A percentile compares a stretch with the other conserved stretches of the same genome.
phyloP scores from a whole-genome alignment of 2,113 vertebrate species.

The Pomatostomus ruficeps region DNA sequence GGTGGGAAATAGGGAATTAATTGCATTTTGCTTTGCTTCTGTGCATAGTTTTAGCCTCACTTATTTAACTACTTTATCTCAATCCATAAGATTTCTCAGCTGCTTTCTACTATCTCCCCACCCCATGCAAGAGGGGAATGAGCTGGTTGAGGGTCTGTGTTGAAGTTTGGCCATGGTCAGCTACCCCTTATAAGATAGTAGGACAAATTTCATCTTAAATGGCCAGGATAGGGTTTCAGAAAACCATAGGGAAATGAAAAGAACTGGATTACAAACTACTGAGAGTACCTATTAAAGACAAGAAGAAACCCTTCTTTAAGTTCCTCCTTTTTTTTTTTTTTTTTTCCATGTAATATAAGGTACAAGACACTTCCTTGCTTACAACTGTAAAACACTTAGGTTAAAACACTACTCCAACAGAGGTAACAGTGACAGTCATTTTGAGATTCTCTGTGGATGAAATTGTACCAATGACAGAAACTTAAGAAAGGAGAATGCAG shows the following conservation, averaged over 20 bases:
- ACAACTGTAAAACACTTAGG: not conserved
- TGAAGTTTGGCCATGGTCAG: not conserved
- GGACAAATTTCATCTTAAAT: not conserved
- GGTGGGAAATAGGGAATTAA: not conserved
- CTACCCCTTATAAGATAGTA: not conserved
- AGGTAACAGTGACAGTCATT: not conserved
- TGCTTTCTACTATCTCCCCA: not conserved
- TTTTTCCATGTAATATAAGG: not conserved
- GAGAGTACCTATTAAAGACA: not conserved
- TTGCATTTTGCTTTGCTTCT: not conserved
- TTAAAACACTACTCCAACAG: not conserved
- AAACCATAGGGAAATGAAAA: not conserved
- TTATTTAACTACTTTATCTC: not conserved
- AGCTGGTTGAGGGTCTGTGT: not conserved
- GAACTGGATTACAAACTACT: not conserved
- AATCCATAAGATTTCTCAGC: not conserved
- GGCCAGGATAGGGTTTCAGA: not conserved
- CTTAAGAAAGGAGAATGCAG: not conserved
- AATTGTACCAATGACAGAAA: not conserved
- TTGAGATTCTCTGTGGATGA: not conserved
- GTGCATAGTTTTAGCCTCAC: not conserved
- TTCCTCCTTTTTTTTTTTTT: no score
- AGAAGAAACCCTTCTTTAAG: not conserved
- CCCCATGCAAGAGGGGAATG: fast-evolving
- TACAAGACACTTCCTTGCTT: not conserved